Conservation (phyloP, 2,888 invertebrate species). For the Dasypolia templi region DNA sequence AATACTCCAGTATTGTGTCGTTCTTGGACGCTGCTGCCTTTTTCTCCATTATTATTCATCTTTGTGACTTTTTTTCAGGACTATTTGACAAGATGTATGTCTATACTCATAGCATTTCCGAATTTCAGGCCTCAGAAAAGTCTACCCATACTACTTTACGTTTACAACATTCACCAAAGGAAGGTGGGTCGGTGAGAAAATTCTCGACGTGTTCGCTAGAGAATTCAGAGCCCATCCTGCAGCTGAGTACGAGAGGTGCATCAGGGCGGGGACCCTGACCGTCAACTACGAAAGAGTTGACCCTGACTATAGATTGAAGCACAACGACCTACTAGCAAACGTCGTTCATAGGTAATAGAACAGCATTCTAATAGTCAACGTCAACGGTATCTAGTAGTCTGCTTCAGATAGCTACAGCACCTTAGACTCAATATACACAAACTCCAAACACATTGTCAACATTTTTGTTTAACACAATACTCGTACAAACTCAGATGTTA, state of each 20-base stretch:
- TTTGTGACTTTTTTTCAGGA: not conserved
- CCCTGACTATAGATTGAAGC: constrained; percentile 97
- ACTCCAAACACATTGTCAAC: constrained; percentile 56
- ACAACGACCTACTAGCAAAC: constrained; percentile 98
- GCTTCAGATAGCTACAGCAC: constrained; percentile 71
- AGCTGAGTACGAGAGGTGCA: constrained; percentile 97
- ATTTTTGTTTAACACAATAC: constrained; percentile 64
- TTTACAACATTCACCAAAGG: constrained; percentile 99
- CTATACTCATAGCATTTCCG: constrained; percentile 29
- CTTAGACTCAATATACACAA: constrained; percentile 61
- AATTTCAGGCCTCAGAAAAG: constrained; percentile 96
- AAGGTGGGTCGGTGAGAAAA: constrained; percentile 98
- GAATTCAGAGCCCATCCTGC: constrained; percentile 98
- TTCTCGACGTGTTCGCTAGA: constrained; percentile 97
- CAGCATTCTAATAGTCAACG: constrained; percentile 17
- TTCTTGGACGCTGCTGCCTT: not conserved
- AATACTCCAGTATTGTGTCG: no score
- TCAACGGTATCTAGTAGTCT: constrained; percentile 59
- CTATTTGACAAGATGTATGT: not conserved
- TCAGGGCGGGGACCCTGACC: constrained; percentile 96
- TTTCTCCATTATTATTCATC: not conserved
- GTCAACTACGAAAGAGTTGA: constrained; percentile 98
- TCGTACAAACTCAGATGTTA: constrained; percentile 65
- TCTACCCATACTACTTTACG: constrained; percentile 99
- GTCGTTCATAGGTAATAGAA: constrained; percentile 96